Conservation (phyloP, 2,797 vertebrate genomes). For the Ibycter americanus region DNA sequence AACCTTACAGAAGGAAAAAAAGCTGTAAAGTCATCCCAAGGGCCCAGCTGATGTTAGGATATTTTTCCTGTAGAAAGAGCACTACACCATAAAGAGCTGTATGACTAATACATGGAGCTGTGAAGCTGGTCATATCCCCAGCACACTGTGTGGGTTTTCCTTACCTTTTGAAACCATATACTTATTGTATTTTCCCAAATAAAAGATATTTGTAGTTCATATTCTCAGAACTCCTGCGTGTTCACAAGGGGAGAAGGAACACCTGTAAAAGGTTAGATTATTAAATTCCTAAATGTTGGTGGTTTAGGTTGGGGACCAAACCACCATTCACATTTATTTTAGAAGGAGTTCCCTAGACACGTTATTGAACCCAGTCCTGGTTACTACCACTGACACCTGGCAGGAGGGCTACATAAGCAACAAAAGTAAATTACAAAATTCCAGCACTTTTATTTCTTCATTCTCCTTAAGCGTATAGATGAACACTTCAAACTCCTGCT, state of each 20-base stretch:
- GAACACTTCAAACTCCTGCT: background rate
- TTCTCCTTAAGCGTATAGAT: background rate
- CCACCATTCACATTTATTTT: constrained; percentile 14
- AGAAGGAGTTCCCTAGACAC: background rate
- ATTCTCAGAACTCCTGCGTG: background rate
- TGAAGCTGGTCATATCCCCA: background rate
- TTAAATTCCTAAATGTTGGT: constrained; percentile 36
- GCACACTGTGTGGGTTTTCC: background rate
- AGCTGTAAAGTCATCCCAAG: background rate
- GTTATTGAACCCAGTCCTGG: constrained; percentile 30
- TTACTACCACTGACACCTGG: constrained; percentile 55
- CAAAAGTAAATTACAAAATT: constrained; percentile 59
- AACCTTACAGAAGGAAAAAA: background rate
- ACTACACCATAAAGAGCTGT: background rate
- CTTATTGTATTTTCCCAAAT: constrained; percentile 7
- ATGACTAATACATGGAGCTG: background rate
- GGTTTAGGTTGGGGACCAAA: background rate
- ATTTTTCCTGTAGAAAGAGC: background rate
- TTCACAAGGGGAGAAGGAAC: background rate
- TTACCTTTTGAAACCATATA: background rate
- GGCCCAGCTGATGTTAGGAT: background rate
- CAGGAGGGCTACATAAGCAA: constrained; percentile 41
- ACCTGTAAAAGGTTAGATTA: constrained; percentile 59
- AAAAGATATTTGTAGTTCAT: background rate
- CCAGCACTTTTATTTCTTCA: constrained; percentile 44